Conservation (phyloP, 1,140 invertebrate species). For the Agrypnia vestita region DNA sequence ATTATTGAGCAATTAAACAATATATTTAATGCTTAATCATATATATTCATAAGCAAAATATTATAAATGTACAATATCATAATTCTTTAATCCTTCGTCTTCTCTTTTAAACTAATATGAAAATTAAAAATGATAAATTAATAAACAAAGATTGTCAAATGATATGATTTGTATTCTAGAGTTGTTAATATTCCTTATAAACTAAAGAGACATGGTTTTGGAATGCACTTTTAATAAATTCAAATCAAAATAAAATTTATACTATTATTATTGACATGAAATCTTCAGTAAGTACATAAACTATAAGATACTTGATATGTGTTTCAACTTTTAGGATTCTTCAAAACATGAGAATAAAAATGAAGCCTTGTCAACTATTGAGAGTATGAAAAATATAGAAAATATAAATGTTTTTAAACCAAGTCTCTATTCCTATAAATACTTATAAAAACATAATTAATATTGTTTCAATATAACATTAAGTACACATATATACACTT, state of each 20-base stretch:
- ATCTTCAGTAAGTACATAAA: no score
- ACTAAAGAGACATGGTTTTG: constrained; percentile 55
- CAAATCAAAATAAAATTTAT: no score
- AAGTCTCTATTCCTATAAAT: not conserved
- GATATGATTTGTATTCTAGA: constrained; percentile 42
- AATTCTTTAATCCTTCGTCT: not conserved
- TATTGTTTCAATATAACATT: constrained; percentile 60
- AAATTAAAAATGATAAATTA: constrained; percentile 35
- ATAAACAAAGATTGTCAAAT: constrained; percentile 29
- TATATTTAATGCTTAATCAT: not conserved
- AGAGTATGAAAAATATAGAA: no score
- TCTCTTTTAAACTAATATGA: constrained; percentile 3
- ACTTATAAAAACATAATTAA: constrained; percentile 22
- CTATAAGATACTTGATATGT: no score
- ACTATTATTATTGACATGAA: no score
- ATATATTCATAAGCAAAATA: not conserved
- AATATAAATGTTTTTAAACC: not conserved
- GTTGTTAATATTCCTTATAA: constrained; percentile 61
- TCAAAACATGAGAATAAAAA: constrained; percentile 1
- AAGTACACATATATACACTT: constrained; percentile 57
- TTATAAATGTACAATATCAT: not conserved
- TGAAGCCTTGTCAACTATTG: no score
- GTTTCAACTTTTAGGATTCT: no score
- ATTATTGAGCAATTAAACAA: constrained; percentile 27
- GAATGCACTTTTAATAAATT: not conserved